Evolutionary conservation across 2,888 invertebrate genomes (phyloP), one percentile per base, ranked within the genome.

Genomic region (Ctena decussata): DNA sequence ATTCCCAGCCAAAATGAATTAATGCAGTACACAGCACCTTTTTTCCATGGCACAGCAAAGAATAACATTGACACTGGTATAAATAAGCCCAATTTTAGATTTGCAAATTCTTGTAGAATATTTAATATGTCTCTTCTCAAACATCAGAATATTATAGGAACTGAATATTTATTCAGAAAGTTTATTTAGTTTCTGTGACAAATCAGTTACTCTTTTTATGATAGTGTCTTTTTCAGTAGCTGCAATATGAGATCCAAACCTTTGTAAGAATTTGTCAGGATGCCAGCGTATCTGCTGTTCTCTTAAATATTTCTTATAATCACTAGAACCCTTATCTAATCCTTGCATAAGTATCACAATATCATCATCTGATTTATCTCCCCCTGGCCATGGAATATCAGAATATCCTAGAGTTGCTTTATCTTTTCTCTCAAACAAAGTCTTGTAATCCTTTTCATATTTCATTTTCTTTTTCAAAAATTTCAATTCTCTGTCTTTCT

Each of bases 181-280:
- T 70, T 87, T 90, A 84, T 95, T 95, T 37, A 95, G 75, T 65
- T 89, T 85, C 81, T 95, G 94, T 37, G 94, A 94, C 37, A 95
- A 90, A n/a, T 90, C 90, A 69, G 93, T 95, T 21, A 95, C 94
- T 82, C 89, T 92, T 24, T 88, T 81, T 82, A 94, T 74, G 41
- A 95, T 90, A 44, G 82, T 91, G 0, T 91, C 89, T 71, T 77
- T 90, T 37, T 94, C 93, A 11, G 77, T 73, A 1, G 82, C 89
- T 18, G 82, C 77, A 18, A 95, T 79, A 53, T 84, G 76, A 27
- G 86, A 79, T 1, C 93, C 93, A 87, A 93, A 93, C 71, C 94
- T 93, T 80, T 95, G 95, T 57, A 90, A 60, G 82, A 95, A 95
- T 81, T 94, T 93, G 80, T 95, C 95, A 0, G 95, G 95, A 89